These are phyloP conservation scores for Lepus europaeus DNA, from an alignment of 2,113 vertebrate genomes.

Conservation along the genomic window DNA sequence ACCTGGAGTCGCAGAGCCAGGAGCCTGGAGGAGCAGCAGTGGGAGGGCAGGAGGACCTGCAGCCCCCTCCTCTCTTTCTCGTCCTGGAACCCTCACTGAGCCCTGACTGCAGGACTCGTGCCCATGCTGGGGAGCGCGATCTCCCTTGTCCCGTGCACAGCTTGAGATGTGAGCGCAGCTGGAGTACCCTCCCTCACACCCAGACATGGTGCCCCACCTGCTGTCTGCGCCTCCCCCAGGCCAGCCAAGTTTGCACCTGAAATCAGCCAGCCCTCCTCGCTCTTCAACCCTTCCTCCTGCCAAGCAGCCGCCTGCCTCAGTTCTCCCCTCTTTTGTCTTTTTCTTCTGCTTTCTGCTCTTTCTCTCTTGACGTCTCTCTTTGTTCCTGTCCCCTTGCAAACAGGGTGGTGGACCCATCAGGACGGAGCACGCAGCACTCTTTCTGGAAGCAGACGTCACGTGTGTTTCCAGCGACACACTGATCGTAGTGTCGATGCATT, in stretches of 20 bases:
- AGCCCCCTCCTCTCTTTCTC: no score
- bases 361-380: background rate
- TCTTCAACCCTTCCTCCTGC: background rate
- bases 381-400: background rate
- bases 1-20: background rate
- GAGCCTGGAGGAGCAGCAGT: background rate
- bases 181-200: no score
- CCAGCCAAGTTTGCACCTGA: background rate
- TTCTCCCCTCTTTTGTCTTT: background rate
- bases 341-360: background rate
- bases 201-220: no score
- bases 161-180: no score
- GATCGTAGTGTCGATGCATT: background rate
- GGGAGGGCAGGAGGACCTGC: background rate
- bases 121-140: no score
- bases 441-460: background rate
- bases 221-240: background rate
- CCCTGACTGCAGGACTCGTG: no score
- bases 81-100: no score
- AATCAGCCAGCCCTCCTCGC: background rate
- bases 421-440: fast-evolving
- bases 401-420: background rate
- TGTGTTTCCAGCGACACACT: fast-evolving
- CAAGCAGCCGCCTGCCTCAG: fast-evolving
- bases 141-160: no score